Evolutionary conservation across 1,140 invertebrate species (phyloP).

Genomic region (Panulirus ornatus): DNA sequence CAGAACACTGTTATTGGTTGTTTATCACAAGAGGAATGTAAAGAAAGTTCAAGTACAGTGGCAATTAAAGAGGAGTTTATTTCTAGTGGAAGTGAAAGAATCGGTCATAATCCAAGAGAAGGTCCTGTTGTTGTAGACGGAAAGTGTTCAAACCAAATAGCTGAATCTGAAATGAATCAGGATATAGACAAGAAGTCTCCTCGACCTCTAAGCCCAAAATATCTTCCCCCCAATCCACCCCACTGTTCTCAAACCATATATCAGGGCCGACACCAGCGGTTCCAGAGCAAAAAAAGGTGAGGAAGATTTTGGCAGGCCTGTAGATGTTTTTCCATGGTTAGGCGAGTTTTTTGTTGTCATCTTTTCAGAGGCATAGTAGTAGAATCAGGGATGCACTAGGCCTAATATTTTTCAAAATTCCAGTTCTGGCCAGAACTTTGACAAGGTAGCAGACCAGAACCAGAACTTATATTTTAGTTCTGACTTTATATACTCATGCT

Average conservation of each 20-base stretch:
- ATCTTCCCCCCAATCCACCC: conserved; percentile 55
- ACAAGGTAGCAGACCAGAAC: too few relatives aligned
- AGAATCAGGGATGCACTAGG: too few relatives aligned
- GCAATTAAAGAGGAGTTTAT: background rate
- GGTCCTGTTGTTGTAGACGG: background rate
- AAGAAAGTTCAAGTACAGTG: background rate
- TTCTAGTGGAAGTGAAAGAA: background rate
- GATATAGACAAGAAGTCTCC: background rate
- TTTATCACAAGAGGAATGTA: conserved; percentile 9
- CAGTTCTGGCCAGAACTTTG: too few relatives aligned
- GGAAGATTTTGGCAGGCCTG: background rate
- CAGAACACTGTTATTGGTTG: background rate
- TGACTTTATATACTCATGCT: too few relatives aligned
- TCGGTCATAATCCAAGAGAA: background rate
- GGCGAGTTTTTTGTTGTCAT: too few relatives aligned
- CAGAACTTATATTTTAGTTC: too few relatives aligned
- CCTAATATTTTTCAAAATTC: too few relatives aligned
- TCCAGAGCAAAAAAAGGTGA: conserved; percentile 61
- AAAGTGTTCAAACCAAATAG: background rate
- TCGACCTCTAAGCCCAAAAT: conserved; percentile 59
- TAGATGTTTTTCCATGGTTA: too few relatives aligned
- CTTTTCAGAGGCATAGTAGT: too few relatives aligned
- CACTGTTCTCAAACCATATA: conserved; percentile 36
- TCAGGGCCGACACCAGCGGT: conserved; percentile 55
- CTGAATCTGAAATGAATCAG: background rate